Conservation (phyloP, 1,140 invertebrate genomes). For the Zaprionus lachaisei region DNA sequence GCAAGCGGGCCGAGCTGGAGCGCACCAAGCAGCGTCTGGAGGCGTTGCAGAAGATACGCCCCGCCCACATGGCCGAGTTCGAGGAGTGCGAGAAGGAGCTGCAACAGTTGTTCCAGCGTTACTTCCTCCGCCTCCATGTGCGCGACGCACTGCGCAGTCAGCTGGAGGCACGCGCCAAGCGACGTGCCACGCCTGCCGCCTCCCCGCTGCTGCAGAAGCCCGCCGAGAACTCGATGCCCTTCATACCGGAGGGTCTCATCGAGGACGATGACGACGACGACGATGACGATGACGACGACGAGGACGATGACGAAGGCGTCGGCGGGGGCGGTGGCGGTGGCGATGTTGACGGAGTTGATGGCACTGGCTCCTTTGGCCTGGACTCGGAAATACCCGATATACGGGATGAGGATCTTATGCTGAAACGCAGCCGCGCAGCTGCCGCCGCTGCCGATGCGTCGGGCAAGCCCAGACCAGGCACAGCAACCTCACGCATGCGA, state of each 20-base stretch:
- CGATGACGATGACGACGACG: conserved; percentile 52
- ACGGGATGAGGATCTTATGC: conserved; percentile 71
- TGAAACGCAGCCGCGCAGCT: conserved; percentile 36
- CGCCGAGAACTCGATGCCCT: conserved; percentile 72
- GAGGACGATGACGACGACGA: conserved; percentile 75
- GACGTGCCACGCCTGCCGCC: conserved; percentile 57
- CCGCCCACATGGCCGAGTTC: conserved; percentile 98
- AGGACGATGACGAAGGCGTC: conserved; percentile 30
- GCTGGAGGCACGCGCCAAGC: conserved; percentile 66
- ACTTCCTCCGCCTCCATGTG: conserved; percentile 94
- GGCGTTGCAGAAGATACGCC: conserved; percentile 97
- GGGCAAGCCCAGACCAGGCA: conserved; percentile 60
- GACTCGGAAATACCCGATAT: conserved; percentile 76
- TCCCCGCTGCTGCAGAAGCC: conserved; percentile 75
- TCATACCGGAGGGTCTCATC: conserved; percentile 79
- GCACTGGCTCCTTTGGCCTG: conserved; percentile 46
- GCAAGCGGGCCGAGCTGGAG: conserved; percentile 94
- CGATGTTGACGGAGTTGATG: neutral
- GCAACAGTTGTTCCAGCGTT: conserved; percentile 93
- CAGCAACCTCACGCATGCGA: conserved; percentile 71
- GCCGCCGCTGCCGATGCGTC: neutral
- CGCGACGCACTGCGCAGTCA: conserved; percentile 86
- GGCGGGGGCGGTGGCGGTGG: neutral
- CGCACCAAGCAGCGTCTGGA: conserved; percentile 96
- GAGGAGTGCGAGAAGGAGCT: conserved; percentile 95